Evolutionary conservation across 2,113 vertebrate genomes (phyloP), one percentile per base, ranked within the genome.

Genomic region (Cebidichthys violaceus): DNA sequence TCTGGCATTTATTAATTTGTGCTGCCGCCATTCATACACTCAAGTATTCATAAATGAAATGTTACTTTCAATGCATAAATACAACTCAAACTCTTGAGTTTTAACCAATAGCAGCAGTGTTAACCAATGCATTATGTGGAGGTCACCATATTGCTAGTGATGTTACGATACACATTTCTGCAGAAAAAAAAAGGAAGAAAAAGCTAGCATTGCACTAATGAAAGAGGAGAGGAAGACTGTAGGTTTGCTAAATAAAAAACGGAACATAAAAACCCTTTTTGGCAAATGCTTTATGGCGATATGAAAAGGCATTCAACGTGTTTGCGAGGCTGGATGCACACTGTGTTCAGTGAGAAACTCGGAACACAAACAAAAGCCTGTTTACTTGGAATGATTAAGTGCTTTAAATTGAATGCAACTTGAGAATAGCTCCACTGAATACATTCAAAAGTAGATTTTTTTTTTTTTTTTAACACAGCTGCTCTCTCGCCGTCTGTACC

Each of bases 301-400:
- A 47, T n/a, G 4, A 57, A 71, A 67, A 18, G 31, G 15, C 35
- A 20, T 59, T 70, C 9, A 15, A 1, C 1, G 9, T 22, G 27
- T 47, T 29, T 43, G 35, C 35, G 3, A 11, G 20, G 27, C 39
- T 37, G 20, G 8, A 18, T 78, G 54, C 15, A 37, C 29, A 20
- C 65, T 62, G 20, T 65, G 64, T 59, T 67, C 18, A 18, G 35
- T 14, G 29, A 62, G 59, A 6, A 39, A 54, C 31, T 39, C 14
- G 18, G 9, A 69, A 33, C 57, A 45, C 14, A 69, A 69, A 61
- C n/a, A 78, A 39, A 70, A 70, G 29, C 41, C 22, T 62, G 29
- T 50, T 50, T 78, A 17, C 9, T 8, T 41, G 29, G 10, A 60
- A 18, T 70, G 24, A 75, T 70, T 33, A 70, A 57, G 35, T n/a